Evolutionary conservation across 2,113 vertebrate genomes (phyloP).

Genomic region (Hypomesus transpacificus): DNA sequence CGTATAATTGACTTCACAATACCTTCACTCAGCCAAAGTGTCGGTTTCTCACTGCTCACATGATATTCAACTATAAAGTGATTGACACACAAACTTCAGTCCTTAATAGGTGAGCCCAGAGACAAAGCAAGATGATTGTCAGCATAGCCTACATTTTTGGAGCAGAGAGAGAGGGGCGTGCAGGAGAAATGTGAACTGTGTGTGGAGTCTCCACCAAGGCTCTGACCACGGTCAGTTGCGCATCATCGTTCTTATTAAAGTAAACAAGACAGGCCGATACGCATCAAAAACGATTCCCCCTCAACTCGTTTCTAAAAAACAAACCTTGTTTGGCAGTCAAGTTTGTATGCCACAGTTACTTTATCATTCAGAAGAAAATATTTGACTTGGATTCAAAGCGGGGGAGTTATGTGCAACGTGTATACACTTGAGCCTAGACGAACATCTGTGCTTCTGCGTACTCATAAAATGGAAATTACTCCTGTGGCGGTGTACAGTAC

Average conservation of each 20-base stretch:
- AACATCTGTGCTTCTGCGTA: conserved; percentile 35
- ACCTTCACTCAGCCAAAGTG: background rate
- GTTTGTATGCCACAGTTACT: conserved; percentile 50
- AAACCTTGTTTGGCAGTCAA: conserved; percentile 57
- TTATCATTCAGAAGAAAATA: conserved; percentile 64
- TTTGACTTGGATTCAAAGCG: conserved; percentile 60
- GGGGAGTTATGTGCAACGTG: conserved; percentile 29
- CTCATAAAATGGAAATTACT: conserved; percentile 43
- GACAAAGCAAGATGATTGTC: too few species aligned
- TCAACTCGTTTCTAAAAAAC: conserved; percentile 53
- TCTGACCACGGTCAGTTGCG: conserved; percentile 43
- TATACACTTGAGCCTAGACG: conserved; percentile 20
- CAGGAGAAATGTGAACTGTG: conserved; percentile 25
- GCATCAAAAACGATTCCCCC: conserved; percentile 63
- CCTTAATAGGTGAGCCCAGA: too few species aligned
- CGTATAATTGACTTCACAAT: background rate
- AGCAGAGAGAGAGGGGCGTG: background rate
- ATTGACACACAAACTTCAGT: too few species aligned
- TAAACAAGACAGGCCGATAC: conserved; percentile 67
- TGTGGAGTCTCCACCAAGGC: conserved; percentile 33
- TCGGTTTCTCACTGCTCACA: background rate
- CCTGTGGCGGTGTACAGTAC: conserved; percentile 61
- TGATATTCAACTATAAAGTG: too few species aligned
- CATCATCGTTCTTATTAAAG: conserved; percentile 68
- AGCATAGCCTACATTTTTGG: too few species aligned